Base-by-base conservation (phyloP, 2,888 invertebrate genomes). In the Drosophila peninsularis region DNA sequence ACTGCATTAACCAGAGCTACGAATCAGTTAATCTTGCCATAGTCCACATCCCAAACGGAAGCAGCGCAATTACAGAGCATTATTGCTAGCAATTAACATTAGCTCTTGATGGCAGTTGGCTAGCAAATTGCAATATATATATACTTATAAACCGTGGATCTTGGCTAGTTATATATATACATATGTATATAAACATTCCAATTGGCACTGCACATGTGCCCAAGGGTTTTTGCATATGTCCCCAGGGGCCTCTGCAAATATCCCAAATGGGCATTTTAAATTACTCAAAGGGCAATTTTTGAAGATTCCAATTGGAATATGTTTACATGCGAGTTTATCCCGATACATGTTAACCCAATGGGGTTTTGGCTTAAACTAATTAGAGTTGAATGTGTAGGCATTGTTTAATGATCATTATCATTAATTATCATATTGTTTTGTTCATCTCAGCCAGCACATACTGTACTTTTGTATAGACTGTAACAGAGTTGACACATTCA, bases 21-120 rank as follows among this genome's bases (percentile, higher is more conserved):
- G 44, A 19, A 60, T 32, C 37, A 24, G 17, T 24, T 37, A 60
- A 60, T 62, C 60, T 27, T 14, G n/a, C n/a, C 21, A 45, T 30
- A 21, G 11, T 27, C 44, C 44, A 58, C 57, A 58, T 37, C 44
- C 45, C 44, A 37, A 45, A 5, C 32, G 36, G 58, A 30, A 21
- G 30, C 37, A 17, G 1, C 9, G n/a, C 61, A 21, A 45, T 44
- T 36, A 13, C 36, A 34, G 34, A 27, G 13, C 41, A 30, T 24
- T 27, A 19, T 24, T 19, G 21, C 13, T 14, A 2, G 6, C 60
- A 42, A 42, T 53, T 53, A 34, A 27, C 27, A n/a, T 9, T 7
- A 27, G 42, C 19, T 19, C 2, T 10, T 11, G 17, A 24, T 47
- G 30, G 30, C 32, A 49, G 19, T 34, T 49, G 32, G 19, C 14